Base-by-base conservation (phyloP, 2,888 invertebrate species). In the Cremastinae sp. region DNA sequence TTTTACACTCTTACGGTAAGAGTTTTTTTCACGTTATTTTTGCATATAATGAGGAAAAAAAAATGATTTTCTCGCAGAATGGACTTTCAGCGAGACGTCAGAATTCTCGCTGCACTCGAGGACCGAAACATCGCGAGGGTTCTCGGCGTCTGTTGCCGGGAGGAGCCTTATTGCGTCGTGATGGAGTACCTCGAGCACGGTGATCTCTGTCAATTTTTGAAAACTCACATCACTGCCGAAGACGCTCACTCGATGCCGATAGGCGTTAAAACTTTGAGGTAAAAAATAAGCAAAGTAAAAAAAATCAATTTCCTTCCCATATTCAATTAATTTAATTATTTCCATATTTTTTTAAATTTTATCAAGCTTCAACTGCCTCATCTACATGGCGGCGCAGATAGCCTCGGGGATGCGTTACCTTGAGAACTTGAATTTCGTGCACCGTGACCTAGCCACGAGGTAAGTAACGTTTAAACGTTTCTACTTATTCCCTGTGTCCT, bases 401-500 rank as follows among this genome's bases (percentile, higher is more conserved):
- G 95, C 97, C 0, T 95, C 95, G 2, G 97, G 97, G 10, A 97
- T 97, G 96, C 93, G 95, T 85, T 97, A 97, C 89, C 91, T 97
- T 84, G 95, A 97, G 90, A 93, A 95, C 56, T 91, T 96, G 80
- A 96, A 96, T 90, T 97, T 97, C 88, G 97, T 97, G 58, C 97
- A 97, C 89, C 92, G 97, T 55, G 97, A 97, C 90, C 91, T 97
- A 83, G 96, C 97, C 61, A 94, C 97, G 43, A 93, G 95, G 93
- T 94, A 84, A 87, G 85, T 83, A 18, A 55, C 53, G 62, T 45
- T 58, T 45, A 58, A 76, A 69, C 45, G 43, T 72, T 53, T 28
- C 45, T n/a, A 16, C 28, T 22, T 20, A 35, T 61, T 20, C 18
- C 37, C n/a, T 53, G 18, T 18, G 20, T 28, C 43, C 18, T 14